phyloP scores from a whole-genome alignment of 2,888 invertebrate species.

The Spilosoma lubricipeda region DNA sequence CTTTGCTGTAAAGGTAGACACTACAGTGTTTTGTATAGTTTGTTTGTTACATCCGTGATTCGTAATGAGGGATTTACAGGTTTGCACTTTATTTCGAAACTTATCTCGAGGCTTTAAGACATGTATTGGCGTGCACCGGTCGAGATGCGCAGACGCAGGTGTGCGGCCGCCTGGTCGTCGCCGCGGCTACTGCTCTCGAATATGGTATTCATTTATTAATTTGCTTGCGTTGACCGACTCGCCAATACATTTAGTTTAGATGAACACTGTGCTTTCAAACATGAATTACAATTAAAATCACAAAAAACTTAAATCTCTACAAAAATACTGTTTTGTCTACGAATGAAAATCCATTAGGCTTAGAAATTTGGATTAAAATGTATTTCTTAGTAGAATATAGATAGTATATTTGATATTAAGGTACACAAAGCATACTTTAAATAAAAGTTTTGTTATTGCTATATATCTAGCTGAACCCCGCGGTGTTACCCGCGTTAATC shows the following conservation, averaged over 20 bases:
- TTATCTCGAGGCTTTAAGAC: conserved; percentile 36
- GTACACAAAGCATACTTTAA: neutral
- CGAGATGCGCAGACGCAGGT: conserved; percentile 82
- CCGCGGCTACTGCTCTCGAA: conserved; percentile 81
- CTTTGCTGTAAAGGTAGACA: conserved; percentile 79
- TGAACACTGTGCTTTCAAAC: conserved; percentile 33
- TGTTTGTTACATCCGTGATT: conserved; percentile 85
- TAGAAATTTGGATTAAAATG: neutral
- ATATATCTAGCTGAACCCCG: too few relatives aligned
- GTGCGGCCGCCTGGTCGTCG: conserved; percentile 83
- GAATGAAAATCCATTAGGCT: neutral
- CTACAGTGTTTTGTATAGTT: conserved; percentile 79
- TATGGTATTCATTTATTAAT: conserved; percentile 85
- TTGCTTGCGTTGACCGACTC: conserved; percentile 79
- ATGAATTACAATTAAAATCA: conserved; percentile 20
- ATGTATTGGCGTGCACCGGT: conserved; percentile 44
- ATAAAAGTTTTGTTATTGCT: neutral
- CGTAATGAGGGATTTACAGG: conserved; percentile 75
- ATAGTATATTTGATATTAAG: neutral
- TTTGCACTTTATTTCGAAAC: conserved; percentile 34
- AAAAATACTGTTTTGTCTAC: neutral
- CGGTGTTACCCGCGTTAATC: too few relatives aligned
- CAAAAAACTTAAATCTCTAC: neutral
- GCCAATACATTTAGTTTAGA: conserved; percentile 63
- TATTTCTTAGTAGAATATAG: neutral